These are phyloP conservation scores for Bursaphelenchus okinawaensis DNA, from an alignment of 2,888 invertebrate species.

Conservation along the genomic window DNA sequence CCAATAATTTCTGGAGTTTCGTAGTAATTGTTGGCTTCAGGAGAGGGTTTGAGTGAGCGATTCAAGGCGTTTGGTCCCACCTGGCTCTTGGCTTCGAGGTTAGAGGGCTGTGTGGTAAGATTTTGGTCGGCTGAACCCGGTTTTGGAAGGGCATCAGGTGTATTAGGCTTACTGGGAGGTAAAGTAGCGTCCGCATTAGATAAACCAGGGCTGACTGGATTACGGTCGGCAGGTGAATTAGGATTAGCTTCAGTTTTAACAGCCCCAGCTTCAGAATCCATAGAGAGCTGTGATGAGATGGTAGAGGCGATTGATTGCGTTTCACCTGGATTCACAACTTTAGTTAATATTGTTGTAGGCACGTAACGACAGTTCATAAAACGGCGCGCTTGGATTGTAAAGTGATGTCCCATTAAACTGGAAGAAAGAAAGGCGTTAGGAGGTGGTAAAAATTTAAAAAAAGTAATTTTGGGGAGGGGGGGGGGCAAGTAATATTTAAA, in stretches of 20 bases:
- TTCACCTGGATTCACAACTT: neutral
- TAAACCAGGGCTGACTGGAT: too few relatives aligned
- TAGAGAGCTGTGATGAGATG: neutral
- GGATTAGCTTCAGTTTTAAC: neutral
- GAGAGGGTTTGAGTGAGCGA: neutral
- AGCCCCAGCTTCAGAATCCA: neutral
- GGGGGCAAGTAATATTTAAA: too few relatives aligned
- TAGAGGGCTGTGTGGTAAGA: too few relatives aligned
- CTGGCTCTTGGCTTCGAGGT: too few relatives aligned
- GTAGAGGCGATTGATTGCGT: neutral
- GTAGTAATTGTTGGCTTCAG: neutral
- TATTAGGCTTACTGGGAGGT: too few relatives aligned
- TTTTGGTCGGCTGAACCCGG: too few relatives aligned
- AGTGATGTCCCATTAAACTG: constrained; percentile 59
- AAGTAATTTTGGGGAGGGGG: too few relatives aligned
- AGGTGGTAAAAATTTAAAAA: neutral
- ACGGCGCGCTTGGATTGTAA: constrained; percentile 40
- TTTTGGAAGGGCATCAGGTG: neutral
- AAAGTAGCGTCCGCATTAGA: too few relatives aligned
- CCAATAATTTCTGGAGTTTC: neutral
- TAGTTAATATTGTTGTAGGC: constrained; percentile 15
- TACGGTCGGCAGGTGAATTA: neutral
- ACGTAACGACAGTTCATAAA: constrained; percentile 44
- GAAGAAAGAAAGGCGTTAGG: too few relatives aligned
- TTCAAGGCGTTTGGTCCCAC: too few relatives aligned